Evolutionary conservation across 2,113 vertebrate genomes (phyloP).

Genomic region (Nothoprocta pentlandii): DNA sequence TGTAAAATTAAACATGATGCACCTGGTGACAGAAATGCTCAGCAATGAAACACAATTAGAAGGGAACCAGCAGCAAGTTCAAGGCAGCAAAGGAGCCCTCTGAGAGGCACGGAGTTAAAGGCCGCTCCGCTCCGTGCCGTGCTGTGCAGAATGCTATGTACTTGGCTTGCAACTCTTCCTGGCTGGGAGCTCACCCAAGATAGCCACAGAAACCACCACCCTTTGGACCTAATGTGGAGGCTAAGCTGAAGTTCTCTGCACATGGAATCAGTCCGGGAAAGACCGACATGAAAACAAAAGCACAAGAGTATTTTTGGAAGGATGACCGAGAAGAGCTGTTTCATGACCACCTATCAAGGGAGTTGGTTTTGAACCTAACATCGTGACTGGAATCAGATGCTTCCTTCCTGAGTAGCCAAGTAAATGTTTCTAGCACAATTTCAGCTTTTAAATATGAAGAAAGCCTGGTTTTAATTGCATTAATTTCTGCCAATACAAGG

Average conservation of each 20-base stretch:
- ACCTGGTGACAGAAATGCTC: neutral
- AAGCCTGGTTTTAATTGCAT: neutral
- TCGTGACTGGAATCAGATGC: neutral
- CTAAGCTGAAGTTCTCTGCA: neutral
- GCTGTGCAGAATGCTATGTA: neutral
- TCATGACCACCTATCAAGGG: neutral
- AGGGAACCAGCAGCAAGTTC: neutral
- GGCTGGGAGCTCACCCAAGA: slow-evolving; percentile 14
- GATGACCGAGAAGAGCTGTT: neutral
- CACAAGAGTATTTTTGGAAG: neutral
- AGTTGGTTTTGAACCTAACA: neutral
- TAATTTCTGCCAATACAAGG: neutral
- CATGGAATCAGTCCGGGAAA: neutral
- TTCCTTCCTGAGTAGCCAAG: neutral
- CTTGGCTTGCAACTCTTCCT: slow-evolving; percentile 31
- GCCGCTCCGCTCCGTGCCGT: neutral
- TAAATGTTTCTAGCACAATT: neutral
- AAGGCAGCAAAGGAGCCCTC: neutral
- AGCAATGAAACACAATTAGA: neutral
- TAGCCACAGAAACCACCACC: neutral
- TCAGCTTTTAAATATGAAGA: neutral
- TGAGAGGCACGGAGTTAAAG: neutral
- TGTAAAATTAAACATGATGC: neutral
- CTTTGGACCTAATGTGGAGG: neutral
- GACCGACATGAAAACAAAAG: neutral